Evolutionary conservation across 53 echinoderm and acorn worm genomes (phyloP).

Genomic region (Henricia sp.): DNA sequence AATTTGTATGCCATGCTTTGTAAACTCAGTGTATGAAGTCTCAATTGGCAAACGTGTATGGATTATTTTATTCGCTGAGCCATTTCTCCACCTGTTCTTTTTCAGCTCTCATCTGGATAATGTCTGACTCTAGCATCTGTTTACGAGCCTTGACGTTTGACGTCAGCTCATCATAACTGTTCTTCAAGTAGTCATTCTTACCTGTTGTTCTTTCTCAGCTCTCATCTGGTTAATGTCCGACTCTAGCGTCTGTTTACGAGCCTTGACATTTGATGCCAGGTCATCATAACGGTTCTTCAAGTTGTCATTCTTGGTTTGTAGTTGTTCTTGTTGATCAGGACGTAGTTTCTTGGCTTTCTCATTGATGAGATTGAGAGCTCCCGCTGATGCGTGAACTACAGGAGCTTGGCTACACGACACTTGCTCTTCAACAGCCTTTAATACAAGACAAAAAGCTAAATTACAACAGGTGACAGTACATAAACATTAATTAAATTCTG

Average conservation of each 20-base stretch:
- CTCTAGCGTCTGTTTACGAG: constrained; percentile 78
- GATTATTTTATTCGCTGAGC: too few relatives aligned
- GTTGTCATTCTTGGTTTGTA: constrained; percentile 82
- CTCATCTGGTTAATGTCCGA: constrained; percentile 77
- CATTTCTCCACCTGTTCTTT: constrained; percentile 87
- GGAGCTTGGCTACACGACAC: constrained; percentile 79
- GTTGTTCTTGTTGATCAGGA: constrained; percentile 91
- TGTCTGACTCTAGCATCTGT: constrained; percentile 77
- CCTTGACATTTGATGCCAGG: constrained; percentile 71
- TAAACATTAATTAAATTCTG: too few relatives aligned
- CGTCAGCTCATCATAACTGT: constrained; percentile 77
- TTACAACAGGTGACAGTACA: background rate
- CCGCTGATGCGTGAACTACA: constrained; percentile 82
- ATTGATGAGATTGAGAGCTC: constrained; percentile 87
- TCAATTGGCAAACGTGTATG: too few relatives aligned
- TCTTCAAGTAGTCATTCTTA: constrained; percentile 87
- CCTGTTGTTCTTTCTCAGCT: constrained; percentile 85
- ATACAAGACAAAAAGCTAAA: background rate
- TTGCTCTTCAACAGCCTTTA: constrained; percentile 88
- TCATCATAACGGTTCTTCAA: constrained; percentile 87
- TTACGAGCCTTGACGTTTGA: constrained; percentile 72
- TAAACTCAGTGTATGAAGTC: too few relatives aligned
- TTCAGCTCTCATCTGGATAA: constrained; percentile 76
- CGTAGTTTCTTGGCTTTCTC: constrained; percentile 90
- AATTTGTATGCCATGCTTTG: too few relatives aligned